Conservation (phyloP, 1,140 invertebrate genomes). For the Ephestia elutella region DNA sequence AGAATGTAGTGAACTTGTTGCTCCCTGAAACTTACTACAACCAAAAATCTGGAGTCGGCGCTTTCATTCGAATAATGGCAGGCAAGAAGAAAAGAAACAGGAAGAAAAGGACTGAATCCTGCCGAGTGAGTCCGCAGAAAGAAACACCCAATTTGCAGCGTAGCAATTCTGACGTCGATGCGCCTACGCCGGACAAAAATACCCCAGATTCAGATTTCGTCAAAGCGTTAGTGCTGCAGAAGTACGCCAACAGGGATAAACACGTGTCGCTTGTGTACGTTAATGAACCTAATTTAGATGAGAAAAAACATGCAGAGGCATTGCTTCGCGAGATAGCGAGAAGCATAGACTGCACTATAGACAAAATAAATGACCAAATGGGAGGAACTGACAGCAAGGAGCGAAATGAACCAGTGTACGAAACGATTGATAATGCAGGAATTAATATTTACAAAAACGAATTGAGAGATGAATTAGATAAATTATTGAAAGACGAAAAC, state of each 20-base stretch:
- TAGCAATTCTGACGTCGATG: conserved; percentile 28
- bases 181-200: conserved; percentile 54
- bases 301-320: conserved; percentile 55
- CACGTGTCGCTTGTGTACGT: conserved; percentile 65
- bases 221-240: conserved; percentile 56
- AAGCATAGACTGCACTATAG: conserved; percentile 58
- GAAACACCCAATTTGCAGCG: conserved; percentile 36
- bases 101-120: conserved; percentile 42
- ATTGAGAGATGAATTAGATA: conserved; percentile 49
- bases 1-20: conserved; percentile 65
- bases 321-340: conserved; percentile 56
- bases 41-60: conserved; percentile 49
- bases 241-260: conserved; percentile 51
- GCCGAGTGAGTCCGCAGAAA: conserved; percentile 34
- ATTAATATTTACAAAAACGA: conserved; percentile 47
- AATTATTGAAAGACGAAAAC: conserved; percentile 34
- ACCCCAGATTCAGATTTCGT: conserved; percentile 41
- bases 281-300: conserved; percentile 41
- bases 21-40: conserved; percentile 55
- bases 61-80: conserved; percentile 55
- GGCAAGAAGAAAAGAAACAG: conserved; percentile 47
- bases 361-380: conserved; percentile 54
- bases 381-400: conserved; percentile 51
- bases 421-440: conserved; percentile 31
- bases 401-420: conserved; percentile 35